A percentile compares a stretch with the other conserved stretches of the same genome.
These are phyloP conservation scores for Diaprepes abbreviatus DNA, from an alignment of 2,888 invertebrate genomes.

Conservation along the genomic window DNA sequence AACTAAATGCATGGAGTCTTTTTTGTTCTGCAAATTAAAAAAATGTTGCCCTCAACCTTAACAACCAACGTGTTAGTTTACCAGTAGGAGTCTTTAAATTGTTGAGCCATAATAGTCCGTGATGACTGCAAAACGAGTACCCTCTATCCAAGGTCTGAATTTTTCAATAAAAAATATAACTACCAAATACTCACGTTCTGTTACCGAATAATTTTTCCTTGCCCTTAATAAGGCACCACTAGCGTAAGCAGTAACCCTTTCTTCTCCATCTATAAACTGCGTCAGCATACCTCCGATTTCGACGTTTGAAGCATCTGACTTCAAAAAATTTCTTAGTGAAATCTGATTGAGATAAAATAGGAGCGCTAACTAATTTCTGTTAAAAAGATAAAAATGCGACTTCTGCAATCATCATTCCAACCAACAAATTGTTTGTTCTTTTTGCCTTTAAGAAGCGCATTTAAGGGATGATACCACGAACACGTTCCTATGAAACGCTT, in stretches of 20 bases:
- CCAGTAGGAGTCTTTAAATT: constrained; percentile 39
- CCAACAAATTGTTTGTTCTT: too few species aligned
- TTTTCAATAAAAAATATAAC: constrained; percentile 53
- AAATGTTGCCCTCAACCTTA: constrained; percentile 46
- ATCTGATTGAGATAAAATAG: constrained; percentile 52
- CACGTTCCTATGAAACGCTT: constrained; percentile 56
- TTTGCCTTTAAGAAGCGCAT: too few species aligned
- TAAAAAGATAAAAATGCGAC: constrained; percentile 48
- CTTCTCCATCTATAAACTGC: constrained; percentile 28
- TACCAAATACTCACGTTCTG: constrained; percentile 54
- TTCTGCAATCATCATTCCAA: constrained; percentile 49
- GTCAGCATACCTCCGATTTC: constrained; percentile 30
- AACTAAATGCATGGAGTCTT: constrained; percentile 43
- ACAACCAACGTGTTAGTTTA: constrained; percentile 52
- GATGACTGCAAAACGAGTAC: constrained; percentile 50
- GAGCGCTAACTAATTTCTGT: constrained; percentile 48
- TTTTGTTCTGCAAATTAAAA: constrained; percentile 51
- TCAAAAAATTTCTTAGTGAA: constrained; percentile 50
- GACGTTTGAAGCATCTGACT: constrained; percentile 54
- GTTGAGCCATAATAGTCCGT: constrained; percentile 54
- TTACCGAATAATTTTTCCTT: constrained; percentile 47
- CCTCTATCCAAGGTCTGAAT: constrained; percentile 52
- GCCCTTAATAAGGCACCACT: constrained; percentile 50
- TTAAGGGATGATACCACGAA: constrained; percentile 53
- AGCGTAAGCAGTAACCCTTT: constrained; percentile 28